Percentiles rank a stretch among this genome's conserved stretches.
phyloP scores from a whole-genome alignment of 2,888 invertebrate species.

The Pseudanteris insignis region DNA sequence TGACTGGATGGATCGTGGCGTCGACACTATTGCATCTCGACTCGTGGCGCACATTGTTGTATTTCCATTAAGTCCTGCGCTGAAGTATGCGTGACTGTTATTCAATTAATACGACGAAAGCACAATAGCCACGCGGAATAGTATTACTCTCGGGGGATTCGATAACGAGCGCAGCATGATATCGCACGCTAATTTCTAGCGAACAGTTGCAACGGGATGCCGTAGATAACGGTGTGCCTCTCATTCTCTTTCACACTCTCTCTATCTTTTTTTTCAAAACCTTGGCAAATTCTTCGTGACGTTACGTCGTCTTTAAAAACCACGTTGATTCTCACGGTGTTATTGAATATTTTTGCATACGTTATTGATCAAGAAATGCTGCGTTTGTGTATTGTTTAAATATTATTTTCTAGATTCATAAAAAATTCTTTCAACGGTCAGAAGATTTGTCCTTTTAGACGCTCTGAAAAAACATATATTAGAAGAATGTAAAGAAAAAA shows the following conservation, averaged over 20 bases:
- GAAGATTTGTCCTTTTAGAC: too few relatives aligned
- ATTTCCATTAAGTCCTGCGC: conserved; percentile 29
- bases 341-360: too few relatives aligned
- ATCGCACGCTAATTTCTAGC: conserved; percentile 23
- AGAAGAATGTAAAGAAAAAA: too few relatives aligned
- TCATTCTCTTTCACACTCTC: too few relatives aligned
- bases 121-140: conserved; percentile 19
- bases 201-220: conserved; percentile 29
- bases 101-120: conserved; percentile 39
- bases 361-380: too few relatives aligned
- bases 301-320: too few relatives aligned
- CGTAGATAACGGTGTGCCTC: conserved; percentile 27
- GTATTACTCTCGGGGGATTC: conserved; percentile 16
- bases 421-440: too few relatives aligned
- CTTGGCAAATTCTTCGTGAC: too few relatives aligned
- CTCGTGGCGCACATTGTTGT: conserved; percentile 19
- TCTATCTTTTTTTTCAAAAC: too few relatives aligned
- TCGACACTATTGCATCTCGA: conserved; percentile 1
- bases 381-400: too few relatives aligned
- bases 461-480: too few relatives aligned
- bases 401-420: too few relatives aligned
- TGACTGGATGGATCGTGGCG: conserved; percentile 2
- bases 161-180: conserved; percentile 40
- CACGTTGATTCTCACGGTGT: not conserved
- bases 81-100: conserved; percentile 39